These are phyloP conservation scores for Rhimphoctona megacephalus DNA, from an alignment of 2,888 invertebrate genomes.

Conservation along the genomic window DNA sequence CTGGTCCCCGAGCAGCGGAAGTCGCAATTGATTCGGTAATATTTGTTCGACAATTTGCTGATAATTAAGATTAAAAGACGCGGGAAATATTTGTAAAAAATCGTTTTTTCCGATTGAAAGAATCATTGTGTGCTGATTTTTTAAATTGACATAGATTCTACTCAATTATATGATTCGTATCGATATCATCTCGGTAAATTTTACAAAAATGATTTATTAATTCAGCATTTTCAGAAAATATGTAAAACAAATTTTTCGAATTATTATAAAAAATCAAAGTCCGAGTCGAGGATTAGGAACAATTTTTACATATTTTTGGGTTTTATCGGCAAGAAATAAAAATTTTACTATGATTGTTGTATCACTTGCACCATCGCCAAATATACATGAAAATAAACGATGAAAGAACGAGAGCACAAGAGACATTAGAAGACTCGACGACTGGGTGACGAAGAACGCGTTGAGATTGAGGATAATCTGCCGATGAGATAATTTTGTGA, in stretches of 20 bases:
- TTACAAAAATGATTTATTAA: neutral
- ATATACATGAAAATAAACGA: neutral
- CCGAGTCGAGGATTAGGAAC: neutral
- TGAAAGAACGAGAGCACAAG: slow-evolving; percentile 1
- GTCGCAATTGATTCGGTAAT: slow-evolving; percentile 15
- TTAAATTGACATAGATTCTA: neutral
- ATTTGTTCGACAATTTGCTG: slow-evolving; percentile 16
- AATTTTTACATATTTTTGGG: neutral
- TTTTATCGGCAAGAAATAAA: neutral
- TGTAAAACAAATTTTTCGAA: neutral
- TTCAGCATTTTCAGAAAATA: neutral
- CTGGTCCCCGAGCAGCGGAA: slow-evolving; percentile 17
- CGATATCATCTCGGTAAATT: neutral
- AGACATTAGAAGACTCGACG: slow-evolving; percentile 35
- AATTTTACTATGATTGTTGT: slow-evolving; percentile 1
- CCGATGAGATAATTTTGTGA: slow-evolving; percentile 77
- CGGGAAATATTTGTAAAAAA: neutral
- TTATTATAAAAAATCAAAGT: neutral
- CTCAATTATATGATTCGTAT: neutral
- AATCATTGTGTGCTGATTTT: neutral
- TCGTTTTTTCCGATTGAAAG: neutral
- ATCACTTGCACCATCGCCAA: neutral
- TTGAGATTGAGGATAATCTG: slow-evolving; percentile 78
- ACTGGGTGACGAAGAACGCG: slow-evolving; percentile 70
- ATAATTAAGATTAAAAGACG: neutral